Conservation (phyloP, 2,888 invertebrate genomes). For the Oligia strigilis region DNA sequence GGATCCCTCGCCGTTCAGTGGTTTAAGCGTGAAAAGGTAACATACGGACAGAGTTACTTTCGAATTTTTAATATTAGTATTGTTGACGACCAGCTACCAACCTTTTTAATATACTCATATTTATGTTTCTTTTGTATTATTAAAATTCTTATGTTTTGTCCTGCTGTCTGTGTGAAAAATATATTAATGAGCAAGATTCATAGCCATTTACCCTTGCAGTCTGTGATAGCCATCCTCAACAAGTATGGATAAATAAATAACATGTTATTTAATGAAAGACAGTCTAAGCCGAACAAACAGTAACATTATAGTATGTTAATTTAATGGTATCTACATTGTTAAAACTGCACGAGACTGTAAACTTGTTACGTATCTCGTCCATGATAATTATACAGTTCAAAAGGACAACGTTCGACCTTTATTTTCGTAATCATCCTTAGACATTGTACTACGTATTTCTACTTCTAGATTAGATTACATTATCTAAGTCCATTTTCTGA, state of each 20-base stretch:
- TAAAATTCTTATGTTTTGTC: too few relatives aligned
- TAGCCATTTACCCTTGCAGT: too few relatives aligned
- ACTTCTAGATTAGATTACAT: conserved; percentile 9
- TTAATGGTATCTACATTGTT: not conserved
- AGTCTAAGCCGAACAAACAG: not conserved
- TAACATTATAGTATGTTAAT: not conserved
- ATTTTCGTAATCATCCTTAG: not conserved
- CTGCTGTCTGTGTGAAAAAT: too few relatives aligned
- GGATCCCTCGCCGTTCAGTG: too few relatives aligned
- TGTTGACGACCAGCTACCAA: too few relatives aligned
- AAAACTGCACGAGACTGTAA: not conserved
- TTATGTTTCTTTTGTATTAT: too few relatives aligned
- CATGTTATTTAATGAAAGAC: not conserved
- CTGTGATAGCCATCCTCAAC: too few relatives aligned
- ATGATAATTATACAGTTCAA: not conserved
- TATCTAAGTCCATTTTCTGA: conserved; percentile 14
- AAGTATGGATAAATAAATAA: not conserved
- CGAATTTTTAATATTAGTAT: too few relatives aligned
- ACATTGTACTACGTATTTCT: conserved; percentile 14
- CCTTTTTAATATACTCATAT: too few relatives aligned
- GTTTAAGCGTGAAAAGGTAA: too few relatives aligned
- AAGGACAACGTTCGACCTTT: conserved; percentile 5
- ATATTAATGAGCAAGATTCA: too few relatives aligned
- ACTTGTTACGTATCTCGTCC: not conserved
- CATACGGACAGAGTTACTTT: too few relatives aligned